Evolutionary conservation across 2,113 vertebrate genomes (phyloP), one percentile per base, ranked within the genome.

Genomic region (Cryptomyrus ogoouensis): DNA sequence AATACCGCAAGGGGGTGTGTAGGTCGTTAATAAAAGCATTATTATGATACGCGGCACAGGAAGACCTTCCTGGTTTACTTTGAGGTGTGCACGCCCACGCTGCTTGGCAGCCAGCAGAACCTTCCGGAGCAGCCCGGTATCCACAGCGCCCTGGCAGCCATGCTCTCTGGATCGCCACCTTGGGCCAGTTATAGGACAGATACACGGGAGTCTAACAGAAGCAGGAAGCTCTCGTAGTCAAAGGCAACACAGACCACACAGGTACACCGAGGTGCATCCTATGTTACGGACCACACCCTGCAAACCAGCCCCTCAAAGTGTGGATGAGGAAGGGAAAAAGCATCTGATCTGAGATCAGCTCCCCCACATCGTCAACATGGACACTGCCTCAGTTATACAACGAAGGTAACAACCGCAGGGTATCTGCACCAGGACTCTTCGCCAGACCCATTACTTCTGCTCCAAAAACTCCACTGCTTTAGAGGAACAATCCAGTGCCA

Each of bases 391-490:
- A 4, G 1, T 17, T 52, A 12, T 15, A 46, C 27, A 89, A 21
- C 0, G 5, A 49, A 70, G 24, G 31, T 39, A n/a, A 21, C 19
- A 7, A 39, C 15, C 31, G 19, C 50, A 42, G 89, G 35, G 77
- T 7, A 35, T 89, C 49, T 19, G 52, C 80, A 15, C 52, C 17
- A 17, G 17, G 21, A 84, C 58, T 49, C 83, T 19, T 50, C 9
- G 27, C 56, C 87, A 94, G 92, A 90, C 93, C 94, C 92, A 94
- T 95, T 94, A 94, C 92, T 49, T 52, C 90, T 90, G 88, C 91
- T 92, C 91, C 91, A 93, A 92, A 90, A 24, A 70, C 44, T 62
- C 50, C 31, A 88, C 7, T 49, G 49, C 5, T 42, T 90, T 70
- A 88, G 42, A 80, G 50, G 39, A 47, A 58, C 24, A 77, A 93